Base-by-base conservation (phyloP, 2,888 invertebrate genomes). In the Eupsilia transversa region DNA sequence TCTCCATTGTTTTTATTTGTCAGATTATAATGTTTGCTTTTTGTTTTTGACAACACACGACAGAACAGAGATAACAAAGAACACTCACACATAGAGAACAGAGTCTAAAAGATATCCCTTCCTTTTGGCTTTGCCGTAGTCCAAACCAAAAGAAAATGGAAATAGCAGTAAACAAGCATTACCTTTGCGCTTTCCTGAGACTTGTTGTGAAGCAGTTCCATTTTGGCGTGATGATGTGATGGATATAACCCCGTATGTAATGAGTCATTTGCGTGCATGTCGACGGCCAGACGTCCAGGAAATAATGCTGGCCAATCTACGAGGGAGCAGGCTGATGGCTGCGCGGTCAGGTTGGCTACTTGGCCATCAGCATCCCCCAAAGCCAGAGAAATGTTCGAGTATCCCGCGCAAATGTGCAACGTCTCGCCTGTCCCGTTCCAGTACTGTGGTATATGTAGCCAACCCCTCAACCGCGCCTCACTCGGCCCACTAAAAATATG, bases 401-500 rank as follows among this genome's bases (percentile, higher is more conserved):
- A 98, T 77, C 98, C 98, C 5, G 98, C 98, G 90, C 98, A 98
- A 33, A 98, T 97, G 86, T 98, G 97, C 67, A 98, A 93, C 74
- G 97, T 97, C 88, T 98, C 98, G 2, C 97, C 96, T 0, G 96
- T 95, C 12, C 96, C 97, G 74, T 97, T 97, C 98, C 98, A 98
- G 83, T 97, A 96, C 59, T 97, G 97, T 0, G 98, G 98, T 14
- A 98, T 98, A 82, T 98, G 97, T 17, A 99, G 96, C 94, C 98
- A 99, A 0, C 99, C 99, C 27, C 97, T 94, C 5, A 99, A 94
- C 33, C 98, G 96, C 0, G 98, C 98, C 92, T 98, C 98, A 23
- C 98, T 98, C 6, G 97, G 93, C 0, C 97, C 97, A 23, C 97
- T 97, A 88, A 98, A 98, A 12, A 97, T 97, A 83, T 97, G 97